A percentile compares a stretch with the other conserved stretches of the same genome.
These are phyloP conservation scores for Bovichtus variegatus DNA, from an alignment of 2,797 vertebrate species.

Conservation along the genomic window DNA sequence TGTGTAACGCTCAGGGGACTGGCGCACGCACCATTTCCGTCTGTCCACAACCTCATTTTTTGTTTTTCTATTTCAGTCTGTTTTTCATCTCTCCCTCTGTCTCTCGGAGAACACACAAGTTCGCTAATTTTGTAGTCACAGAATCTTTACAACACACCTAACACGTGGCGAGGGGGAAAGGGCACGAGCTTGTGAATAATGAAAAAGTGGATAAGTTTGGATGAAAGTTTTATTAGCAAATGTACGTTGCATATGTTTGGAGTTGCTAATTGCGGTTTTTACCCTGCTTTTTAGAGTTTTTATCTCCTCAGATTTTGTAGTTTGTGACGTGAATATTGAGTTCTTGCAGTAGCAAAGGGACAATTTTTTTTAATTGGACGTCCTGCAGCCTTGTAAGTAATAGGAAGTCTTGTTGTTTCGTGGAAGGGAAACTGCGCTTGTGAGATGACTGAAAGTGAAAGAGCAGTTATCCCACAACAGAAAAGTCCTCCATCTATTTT, in stretches of 20 bases:
- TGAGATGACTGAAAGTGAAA: constrained; percentile 76
- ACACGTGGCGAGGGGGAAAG: constrained; percentile 23
- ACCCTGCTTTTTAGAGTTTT: too few species aligned
- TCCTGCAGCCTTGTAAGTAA: constrained; percentile 20
- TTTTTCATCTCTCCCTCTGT: constrained; percentile 26
- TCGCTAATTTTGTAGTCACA: constrained; percentile 39
- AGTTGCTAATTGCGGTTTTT: constrained; percentile 22
- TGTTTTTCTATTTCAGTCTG: constrained; percentile 52
- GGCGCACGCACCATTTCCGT: constrained; percentile 69
- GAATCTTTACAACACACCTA: constrained; percentile 54
- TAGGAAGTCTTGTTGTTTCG: constrained; percentile 37
- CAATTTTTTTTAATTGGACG: constrained; percentile 22
- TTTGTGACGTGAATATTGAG: constrained; percentile 17
- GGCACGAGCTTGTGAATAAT: constrained; percentile 59
- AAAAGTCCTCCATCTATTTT: constrained; percentile 61
- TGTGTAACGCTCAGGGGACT: constrained; percentile 78
- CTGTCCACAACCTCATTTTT: constrained; percentile 69
- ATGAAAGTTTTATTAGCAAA: constrained; percentile 63
- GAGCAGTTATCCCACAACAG: constrained; percentile 77
- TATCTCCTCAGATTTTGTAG: background rate
- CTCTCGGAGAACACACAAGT: constrained; percentile 23
- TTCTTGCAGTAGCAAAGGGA: background rate
- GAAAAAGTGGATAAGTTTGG: constrained; percentile 52
- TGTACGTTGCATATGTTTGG: constrained; percentile 21
- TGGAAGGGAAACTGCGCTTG: constrained; percentile 35